Percentiles rank a stretch among this genome's conserved stretches.
These are phyloP conservation scores for Calcarius lapponicus DNA, from an alignment of 2,797 vertebrate genomes.

Conservation along the genomic window DNA sequence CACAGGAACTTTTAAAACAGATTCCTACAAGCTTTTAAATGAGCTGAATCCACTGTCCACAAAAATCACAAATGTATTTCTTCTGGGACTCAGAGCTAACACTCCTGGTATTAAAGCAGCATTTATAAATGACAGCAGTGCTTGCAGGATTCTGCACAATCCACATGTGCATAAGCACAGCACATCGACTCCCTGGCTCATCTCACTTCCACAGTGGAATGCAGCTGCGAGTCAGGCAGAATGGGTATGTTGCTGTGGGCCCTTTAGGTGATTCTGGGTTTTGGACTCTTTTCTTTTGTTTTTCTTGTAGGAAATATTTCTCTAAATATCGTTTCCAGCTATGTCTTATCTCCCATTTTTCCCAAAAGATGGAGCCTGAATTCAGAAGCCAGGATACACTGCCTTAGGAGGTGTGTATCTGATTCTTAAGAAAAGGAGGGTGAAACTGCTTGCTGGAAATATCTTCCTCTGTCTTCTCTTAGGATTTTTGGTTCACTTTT, in stretches of 20 bases:
- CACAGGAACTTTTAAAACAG: not conserved
- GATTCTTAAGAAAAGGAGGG: not conserved
- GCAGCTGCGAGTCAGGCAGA: not conserved
- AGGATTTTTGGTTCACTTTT: not conserved
- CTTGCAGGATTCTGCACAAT: not conserved
- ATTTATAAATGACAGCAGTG: not conserved
- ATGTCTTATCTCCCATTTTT: not conserved
- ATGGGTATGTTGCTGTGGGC: not conserved
- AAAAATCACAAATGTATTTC: not conserved
- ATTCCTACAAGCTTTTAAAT: not conserved
- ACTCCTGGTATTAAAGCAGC: not conserved
- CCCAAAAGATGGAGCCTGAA: not conserved
- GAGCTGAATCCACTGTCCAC: not conserved
- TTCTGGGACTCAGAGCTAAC: not conserved
- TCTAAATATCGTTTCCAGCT: not conserved
- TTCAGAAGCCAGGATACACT: not conserved
- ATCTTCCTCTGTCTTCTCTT: not conserved
- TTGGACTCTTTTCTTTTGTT: not conserved
- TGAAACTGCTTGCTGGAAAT: not conserved
- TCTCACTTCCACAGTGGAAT: not conserved
- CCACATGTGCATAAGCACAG: constrained; percentile 1
- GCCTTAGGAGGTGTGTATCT: not conserved
- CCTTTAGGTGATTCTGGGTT: not conserved
- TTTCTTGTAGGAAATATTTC: not conserved
- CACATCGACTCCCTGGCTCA: not conserved